Conservation (phyloP, 2,888 invertebrate species). For the Hypsopygia costalis region DNA sequence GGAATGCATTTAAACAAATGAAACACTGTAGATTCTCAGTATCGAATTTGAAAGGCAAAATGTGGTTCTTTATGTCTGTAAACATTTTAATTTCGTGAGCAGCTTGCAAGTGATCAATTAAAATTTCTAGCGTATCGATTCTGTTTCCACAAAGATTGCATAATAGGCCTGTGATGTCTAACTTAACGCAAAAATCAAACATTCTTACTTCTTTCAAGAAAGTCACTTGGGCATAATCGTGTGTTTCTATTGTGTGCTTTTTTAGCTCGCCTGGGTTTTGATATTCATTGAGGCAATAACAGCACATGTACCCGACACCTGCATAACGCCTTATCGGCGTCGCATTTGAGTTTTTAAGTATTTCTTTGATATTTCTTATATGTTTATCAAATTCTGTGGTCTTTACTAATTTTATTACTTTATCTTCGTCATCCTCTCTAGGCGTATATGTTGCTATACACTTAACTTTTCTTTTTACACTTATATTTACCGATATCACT, state of each 20-base stretch:
- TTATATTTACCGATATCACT: not conserved
- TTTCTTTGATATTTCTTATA: slow-evolving; percentile 33
- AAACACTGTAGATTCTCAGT: slow-evolving; percentile 30
- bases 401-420: not conserved
- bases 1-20: slow-evolving; percentile 30
- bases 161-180: slow-evolving; percentile 40
- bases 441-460: slow-evolving; percentile 15
- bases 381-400: slow-evolving; percentile 36
- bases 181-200: slow-evolving; percentile 36
- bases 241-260: slow-evolving; percentile 31
- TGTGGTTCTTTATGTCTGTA: slow-evolving; percentile 36
- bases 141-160: slow-evolving; percentile 32
- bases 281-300: slow-evolving; percentile 35
- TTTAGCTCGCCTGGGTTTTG: slow-evolving; percentile 36
- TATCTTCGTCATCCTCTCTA: slow-evolving; percentile 4
- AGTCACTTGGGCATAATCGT: slow-evolving; percentile 25
- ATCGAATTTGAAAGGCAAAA: slow-evolving; percentile 38
- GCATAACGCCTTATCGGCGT: slow-evolving; percentile 42
- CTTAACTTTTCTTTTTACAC: slow-evolving; percentile 7
- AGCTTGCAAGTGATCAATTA: slow-evolving; percentile 28
- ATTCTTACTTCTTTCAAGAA: slow-evolving; percentile 37
- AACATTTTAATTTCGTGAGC: slow-evolving; percentile 32
- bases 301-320: slow-evolving; percentile 42
- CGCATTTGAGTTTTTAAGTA: slow-evolving; percentile 42
- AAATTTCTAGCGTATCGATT: slow-evolving; percentile 28